Percentiles rank a stretch among this genome's conserved stretches.
phyloP scores from a whole-genome alignment of 2,888 invertebrate genomes.

The Aproaerema taeniolella region DNA sequence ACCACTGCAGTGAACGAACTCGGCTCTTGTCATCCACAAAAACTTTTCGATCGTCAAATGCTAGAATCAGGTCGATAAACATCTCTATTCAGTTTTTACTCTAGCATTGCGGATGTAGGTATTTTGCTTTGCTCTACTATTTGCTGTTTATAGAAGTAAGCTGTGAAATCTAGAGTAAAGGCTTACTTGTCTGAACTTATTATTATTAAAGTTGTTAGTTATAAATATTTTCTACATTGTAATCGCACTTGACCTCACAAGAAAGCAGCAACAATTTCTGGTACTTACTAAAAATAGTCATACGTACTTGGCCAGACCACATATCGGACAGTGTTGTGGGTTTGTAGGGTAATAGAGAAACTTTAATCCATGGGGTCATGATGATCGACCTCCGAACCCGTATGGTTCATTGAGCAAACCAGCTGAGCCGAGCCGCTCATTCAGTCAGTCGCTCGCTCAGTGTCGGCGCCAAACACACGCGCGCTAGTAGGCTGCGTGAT shows the following conservation, averaged over 20 bases:
- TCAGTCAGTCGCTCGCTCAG: constrained; percentile 56
- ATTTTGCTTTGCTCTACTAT: no score
- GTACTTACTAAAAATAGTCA: no score
- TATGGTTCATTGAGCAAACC: constrained; percentile 71
- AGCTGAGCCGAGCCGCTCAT: constrained; percentile 58
- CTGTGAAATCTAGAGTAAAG: no score
- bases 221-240: no score
- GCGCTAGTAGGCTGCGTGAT: constrained; percentile 50
- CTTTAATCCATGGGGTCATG: constrained; percentile 56
- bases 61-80: constrained; percentile 21
- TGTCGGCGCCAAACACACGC: constrained; percentile 70
- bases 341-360: constrained; percentile 60
- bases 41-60: constrained; percentile 25
- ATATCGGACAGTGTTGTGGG: constrained; percentile 24
- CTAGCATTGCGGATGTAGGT: constrained; percentile 11
- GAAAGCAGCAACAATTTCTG: no score
- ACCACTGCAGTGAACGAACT: constrained; percentile 56
- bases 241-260: no score
- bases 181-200: no score
- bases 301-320: no score
- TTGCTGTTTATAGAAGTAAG: no score
- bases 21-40: constrained; percentile 38
- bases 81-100: constrained; percentile 16
- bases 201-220: no score
- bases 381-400: constrained; percentile 70